Evolutionary conservation across 2,888 invertebrate genomes (phyloP), one percentile per base, ranked within the genome.

Genomic region (Carabus problematicus): DNA sequence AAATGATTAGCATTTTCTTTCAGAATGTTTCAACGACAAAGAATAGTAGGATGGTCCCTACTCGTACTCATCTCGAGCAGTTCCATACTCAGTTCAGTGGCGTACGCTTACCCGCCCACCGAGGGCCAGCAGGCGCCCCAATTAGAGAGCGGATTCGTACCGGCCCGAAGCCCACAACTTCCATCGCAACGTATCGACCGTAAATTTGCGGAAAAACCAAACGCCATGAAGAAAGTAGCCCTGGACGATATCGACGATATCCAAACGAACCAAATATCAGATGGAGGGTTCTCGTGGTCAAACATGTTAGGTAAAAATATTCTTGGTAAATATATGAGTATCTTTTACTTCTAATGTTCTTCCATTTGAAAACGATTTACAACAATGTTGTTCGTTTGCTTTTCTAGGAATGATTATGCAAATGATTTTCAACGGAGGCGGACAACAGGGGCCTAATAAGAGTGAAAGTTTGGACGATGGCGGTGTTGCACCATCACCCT

Each of bases 191-290:
- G 75, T 79, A 89, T 84, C 75, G 89, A 89, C 71, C 85, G 95
- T 72, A 95, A 95, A 84, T 94, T 91, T 80, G 93, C 92, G 0
- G 94, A 93, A 79, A 95, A 95, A 80, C 91, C 94, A 11, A 95
- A 95, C 79, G 90, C 92, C 12, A 87, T 93, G 77, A 95, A 95
- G 83, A 95, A 95, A 83, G 94, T 94, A 3, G 90, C 90, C 1
- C 81, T 91, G 41, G 92, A 93, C 76, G 92, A 94, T 78, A 81
- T 94, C 72, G 93, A 93, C 75, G 94, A 94, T 75, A 86, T 93
- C 72, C 89, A 89, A 79, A 91, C 89, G 72, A 94, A 94, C 82
- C 90, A 91, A 73, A 91, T 94, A 76, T 88, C 89, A 69, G 91
- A 91, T 73, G 84, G 86, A 60, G 92, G 93, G 66, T 95, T 94